Evolutionary conservation across 1,140 invertebrate genomes (phyloP), one percentile per base, ranked within the genome.

Genomic region (Pomacea maculata): DNA sequence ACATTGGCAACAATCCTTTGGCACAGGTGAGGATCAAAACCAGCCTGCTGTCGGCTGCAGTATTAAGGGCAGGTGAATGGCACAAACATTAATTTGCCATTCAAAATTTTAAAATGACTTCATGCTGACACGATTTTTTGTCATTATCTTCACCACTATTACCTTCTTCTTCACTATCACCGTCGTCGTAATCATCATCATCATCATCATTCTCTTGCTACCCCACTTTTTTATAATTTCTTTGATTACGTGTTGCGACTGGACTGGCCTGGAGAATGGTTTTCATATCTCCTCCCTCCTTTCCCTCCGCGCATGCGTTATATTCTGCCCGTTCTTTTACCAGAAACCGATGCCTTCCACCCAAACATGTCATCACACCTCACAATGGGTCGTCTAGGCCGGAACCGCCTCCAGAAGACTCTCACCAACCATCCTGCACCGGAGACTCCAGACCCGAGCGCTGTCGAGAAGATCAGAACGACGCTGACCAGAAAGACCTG

Each of bases 181-280:
- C 64, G 52, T 52, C 55, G 25, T 57, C 61, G n/a, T 76, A 63
- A 25, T 25, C 5, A 76, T 65, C 74, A 75, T 67, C 57, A 65
- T 77, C 80, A 77, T 65, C 80, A 65, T 77, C 74, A 81, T 81
- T 72, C 65, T 76, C 74, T 77, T 81, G 73, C 25, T 77, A 61
- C 21, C 34, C 75, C 64, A n/a, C 54, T 52, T 21, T 54, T 52
- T 73, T 7, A 10, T 34, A n/a, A 9, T 71, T 34, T 2, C 45
- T 54, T 17, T 73, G 34, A 52, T 11, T 21, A 25, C 25, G 11
- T 71, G 11, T 71, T 25, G 68, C 15, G 45, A 14, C 45, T 71
- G 64, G 17, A 19, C 64, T 67, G 17, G 25, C 64, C 64, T 19
- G 17, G 17, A 25, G 2, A 19, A 19, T 67, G 17, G 4, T 67